Evolutionary conservation across 2,888 invertebrate genomes (phyloP).

Genomic region (Homarus gammarus): DNA sequence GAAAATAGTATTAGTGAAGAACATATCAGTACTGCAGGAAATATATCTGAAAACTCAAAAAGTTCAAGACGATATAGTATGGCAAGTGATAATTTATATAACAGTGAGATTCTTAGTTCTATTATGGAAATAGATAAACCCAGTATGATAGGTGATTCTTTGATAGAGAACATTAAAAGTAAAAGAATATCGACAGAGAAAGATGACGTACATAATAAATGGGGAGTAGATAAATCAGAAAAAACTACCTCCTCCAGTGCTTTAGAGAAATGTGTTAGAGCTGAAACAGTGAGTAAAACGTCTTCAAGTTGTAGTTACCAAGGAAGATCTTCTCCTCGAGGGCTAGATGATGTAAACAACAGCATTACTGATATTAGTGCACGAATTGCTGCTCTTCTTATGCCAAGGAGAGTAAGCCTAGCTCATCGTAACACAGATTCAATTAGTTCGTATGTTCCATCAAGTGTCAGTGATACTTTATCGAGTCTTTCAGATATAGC

Average conservation of each 20-base stretch:
- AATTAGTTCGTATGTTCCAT: slow-evolving; percentile 68
- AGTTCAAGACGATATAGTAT: background rate
- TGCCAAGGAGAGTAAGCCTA: slow-evolving; percentile 23
- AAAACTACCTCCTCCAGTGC: background rate
- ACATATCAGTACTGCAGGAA: background rate
- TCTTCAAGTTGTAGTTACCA: background rate
- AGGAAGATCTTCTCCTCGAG: background rate
- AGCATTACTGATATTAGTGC: slow-evolving; percentile 70
- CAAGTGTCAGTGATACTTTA: slow-evolving; percentile 33
- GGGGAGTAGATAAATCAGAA: background rate
- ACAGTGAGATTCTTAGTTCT: background rate
- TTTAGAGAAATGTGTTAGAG: background rate
- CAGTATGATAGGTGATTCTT: background rate
- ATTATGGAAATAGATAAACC: background rate
- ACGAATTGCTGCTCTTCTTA: slow-evolving; percentile 52
- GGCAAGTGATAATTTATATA: background rate
- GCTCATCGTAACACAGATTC: slow-evolving; percentile 44
- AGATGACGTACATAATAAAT: background rate
- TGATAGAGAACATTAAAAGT: background rate
- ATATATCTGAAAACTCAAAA: background rate
- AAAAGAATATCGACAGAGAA: background rate
- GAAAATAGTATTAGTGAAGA: slow-evolving; percentile 5
- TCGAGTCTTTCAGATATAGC: slow-evolving; percentile 38
- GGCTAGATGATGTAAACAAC: slow-evolving; percentile 16
- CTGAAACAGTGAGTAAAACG: background rate